Evolutionary conservation across 1,140 invertebrate species (phyloP), one percentile per base, ranked within the genome.

Genomic region (Triops cancriformis): DNA sequence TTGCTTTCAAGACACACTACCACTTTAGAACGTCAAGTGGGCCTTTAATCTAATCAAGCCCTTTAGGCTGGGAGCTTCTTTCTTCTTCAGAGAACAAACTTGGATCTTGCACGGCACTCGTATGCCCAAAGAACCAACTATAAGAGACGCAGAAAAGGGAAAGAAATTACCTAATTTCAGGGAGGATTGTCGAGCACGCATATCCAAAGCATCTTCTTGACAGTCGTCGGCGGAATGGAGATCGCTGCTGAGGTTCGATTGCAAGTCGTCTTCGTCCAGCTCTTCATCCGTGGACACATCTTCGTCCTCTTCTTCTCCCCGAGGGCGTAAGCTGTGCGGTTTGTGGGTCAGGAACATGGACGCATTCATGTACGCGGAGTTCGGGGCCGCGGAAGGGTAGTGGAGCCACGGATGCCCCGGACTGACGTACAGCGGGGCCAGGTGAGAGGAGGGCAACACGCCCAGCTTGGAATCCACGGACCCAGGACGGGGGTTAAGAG

Each of bases 121-220:
- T n/a, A n/a, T n/a, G n/a, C n/a, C n/a, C n/a, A n/a, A n/a, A n/a
- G n/a, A n/a, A n/a, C n/a, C n/a, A n/a, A n/a, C n/a, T n/a, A 45
- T 45, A 1, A 45, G 4, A 45, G 18, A 45, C 11, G 4, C 11
- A 45, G 43, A 45, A 64, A 23, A 64, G 7, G 14, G 3, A 64
- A 64, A 64, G 51, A 23, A 64, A 10, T 64, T 64, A 64, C 51
- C 51, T 64, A 64, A 6, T 23, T 64, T 64, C 5, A 23, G 51
- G 6, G 51, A 43, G n/a, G 31, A 43, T 37, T 75, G 74, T 9
- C 74, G 43, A 64, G 75, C 75, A 1, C 75, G 43, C 75, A 76
- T 76, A 64, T 76, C 75, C 75, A 76, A 26, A n/a, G 75, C 31
- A 11, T 76, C 75, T 51, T 76, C 75, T n/a, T 76, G 75, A 28